phyloP scores from a whole-genome alignment of 2,113 vertebrate genomes.

The Podiceps cristatus region DNA sequence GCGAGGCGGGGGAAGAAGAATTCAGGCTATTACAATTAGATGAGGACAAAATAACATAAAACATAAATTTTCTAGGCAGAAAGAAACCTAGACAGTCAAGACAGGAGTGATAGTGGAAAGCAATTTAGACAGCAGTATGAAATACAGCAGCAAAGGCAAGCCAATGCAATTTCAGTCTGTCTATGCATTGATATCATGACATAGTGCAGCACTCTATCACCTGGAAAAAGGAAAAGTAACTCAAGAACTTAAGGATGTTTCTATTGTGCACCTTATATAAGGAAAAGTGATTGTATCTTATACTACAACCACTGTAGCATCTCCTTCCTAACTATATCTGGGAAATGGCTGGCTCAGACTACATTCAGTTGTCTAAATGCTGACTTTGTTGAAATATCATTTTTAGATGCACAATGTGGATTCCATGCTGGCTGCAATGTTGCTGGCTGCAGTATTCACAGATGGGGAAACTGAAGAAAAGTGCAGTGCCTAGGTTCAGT shows the following conservation, averaged over 20 bases:
- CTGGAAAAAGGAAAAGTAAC: conserved; percentile 9
- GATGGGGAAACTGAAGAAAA: neutral
- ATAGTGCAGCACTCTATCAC: neutral
- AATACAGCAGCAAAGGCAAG: conserved; percentile 11
- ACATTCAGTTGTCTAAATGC: neutral
- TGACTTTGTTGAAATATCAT: neutral
- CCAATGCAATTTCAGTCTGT: neutral
- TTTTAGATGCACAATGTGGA: neutral
- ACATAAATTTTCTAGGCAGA: neutral
- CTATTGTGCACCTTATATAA: neutral
- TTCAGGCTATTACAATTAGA: neutral
- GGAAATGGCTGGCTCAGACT: neutral
- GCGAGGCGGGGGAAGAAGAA: neutral
- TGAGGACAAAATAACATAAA: neutral
- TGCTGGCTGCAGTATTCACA: neutral
- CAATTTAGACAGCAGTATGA: conserved; percentile 37
- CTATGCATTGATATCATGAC: neutral
- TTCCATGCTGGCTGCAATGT: neutral
- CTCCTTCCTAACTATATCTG: neutral
- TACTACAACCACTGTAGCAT: neutral
- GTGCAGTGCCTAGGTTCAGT: neutral
- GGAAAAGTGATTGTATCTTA: neutral
- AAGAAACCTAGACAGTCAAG: neutral
- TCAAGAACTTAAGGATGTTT: conserved; percentile 2
- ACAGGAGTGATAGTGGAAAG: neutral